These are phyloP conservation scores for Strigamia maritima DNA, from an alignment of 2,888 invertebrate genomes.

Conservation along the genomic window DNA sequence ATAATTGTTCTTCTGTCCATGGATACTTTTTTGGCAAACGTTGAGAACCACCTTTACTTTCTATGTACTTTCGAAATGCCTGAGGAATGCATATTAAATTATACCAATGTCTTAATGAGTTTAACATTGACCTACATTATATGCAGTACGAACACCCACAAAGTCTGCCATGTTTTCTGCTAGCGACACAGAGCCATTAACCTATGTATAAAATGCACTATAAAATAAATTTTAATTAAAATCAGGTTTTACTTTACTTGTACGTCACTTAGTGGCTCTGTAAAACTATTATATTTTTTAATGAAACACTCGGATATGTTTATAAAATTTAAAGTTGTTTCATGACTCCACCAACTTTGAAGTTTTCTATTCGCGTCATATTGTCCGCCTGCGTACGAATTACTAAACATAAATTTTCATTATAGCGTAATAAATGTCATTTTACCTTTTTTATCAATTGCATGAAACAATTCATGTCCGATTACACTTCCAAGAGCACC, in stretches of 20 bases:
- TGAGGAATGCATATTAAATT: background rate
- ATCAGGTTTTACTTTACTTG: background rate
- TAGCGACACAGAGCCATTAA: background rate
- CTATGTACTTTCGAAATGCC: background rate
- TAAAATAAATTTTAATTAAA: background rate
- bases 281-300: background rate
- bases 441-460: constrained; percentile 26
- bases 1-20: background rate
- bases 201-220: background rate
- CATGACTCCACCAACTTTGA: background rate
- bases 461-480: background rate
- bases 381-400: background rate
- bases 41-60: background rate
- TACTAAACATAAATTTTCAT: background rate
- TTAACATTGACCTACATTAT: background rate
- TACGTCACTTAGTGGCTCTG: background rate
- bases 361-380: background rate
- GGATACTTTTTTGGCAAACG: background rate
- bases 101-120: background rate
- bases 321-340: background rate
- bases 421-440: background rate
- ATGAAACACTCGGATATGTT: background rate
- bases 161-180: background rate
- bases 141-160: background rate
- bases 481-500: constrained; percentile 1